Percentiles rank a stretch among this genome's conserved stretches.
These are phyloP conservation scores for Chaetodon trifascialis DNA, from an alignment of 2,113 vertebrate species.

Conservation along the genomic window DNA sequence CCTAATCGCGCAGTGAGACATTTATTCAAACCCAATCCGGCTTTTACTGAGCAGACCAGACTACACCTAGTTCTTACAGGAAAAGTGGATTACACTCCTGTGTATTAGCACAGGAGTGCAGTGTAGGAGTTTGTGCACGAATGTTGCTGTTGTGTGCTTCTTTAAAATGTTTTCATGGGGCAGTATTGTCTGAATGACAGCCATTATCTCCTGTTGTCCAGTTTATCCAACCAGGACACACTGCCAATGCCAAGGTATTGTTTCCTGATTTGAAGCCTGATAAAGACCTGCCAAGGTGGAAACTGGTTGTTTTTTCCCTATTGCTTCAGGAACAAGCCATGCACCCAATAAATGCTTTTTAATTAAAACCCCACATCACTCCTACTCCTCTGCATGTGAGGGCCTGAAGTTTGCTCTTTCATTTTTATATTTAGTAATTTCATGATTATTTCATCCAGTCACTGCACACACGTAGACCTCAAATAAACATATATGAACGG, in stretches of 20 bases:
- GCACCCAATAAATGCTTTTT: not conserved
- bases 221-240: not conserved
- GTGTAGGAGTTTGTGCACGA: not conserved
- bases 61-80: not conserved
- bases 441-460: constrained; percentile 20
- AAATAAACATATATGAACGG: constrained; percentile 21
- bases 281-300: not conserved
- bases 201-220: not conserved
- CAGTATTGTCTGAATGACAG: not conserved
- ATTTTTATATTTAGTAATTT: not conserved
- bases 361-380: not conserved
- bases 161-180: not conserved
- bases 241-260: not conserved
- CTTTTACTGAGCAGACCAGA: constrained; percentile 3
- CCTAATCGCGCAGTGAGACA: constrained; percentile 35
- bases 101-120: not conserved
- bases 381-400: not conserved
- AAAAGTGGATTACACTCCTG: not conserved
- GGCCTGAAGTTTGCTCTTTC: not conserved
- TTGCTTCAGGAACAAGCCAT: not conserved
- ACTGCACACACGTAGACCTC: not conserved
- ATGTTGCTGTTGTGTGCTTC: not conserved
- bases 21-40: constrained; percentile 4
- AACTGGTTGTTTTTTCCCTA: not conserved
- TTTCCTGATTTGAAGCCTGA: not conserved